phyloP scores from a whole-genome alignment of 2,113 vertebrate genomes.

The Gasterosteus nipponicus region DNA sequence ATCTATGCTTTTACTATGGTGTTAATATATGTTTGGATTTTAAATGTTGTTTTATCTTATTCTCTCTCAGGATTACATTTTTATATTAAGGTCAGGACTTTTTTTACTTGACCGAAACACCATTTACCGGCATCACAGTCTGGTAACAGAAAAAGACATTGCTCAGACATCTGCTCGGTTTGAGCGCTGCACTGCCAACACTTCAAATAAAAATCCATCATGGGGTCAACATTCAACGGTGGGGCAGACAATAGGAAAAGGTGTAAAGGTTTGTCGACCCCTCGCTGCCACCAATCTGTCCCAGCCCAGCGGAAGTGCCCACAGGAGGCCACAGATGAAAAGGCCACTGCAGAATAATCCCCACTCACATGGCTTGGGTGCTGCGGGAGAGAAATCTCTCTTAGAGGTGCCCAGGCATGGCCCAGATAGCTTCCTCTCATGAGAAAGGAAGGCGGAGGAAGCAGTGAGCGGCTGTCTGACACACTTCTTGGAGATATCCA shows the following conservation, averaged over 20 bases:
- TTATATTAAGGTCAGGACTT: too few relatives aligned
- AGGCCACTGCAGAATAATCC: conserved; percentile 39
- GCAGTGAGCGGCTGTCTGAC: background rate
- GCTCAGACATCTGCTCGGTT: background rate
- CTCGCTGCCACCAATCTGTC: conserved; percentile 23
- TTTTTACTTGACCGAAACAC: background rate
- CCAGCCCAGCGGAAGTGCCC: conserved; percentile 20
- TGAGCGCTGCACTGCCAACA: conserved; percentile 8
- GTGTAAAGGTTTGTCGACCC: conserved; percentile 30
- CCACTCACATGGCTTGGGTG: conserved; percentile 17
- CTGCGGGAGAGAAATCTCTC: conserved; percentile 20
- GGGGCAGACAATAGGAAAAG: conserved; percentile 28
- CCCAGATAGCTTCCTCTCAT: conserved; percentile 16
- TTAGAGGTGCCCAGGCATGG: conserved; percentile 24
- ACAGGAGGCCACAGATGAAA: conserved; percentile 40
- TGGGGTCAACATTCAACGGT: conserved; percentile 36
- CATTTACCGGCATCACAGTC: background rate
- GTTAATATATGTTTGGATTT: background rate
- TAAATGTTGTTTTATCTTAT: background rate
- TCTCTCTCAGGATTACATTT: background rate
- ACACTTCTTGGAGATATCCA: background rate
- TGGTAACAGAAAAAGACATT: background rate
- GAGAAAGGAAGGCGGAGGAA: background rate
- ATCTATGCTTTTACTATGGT: background rate
- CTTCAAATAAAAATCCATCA: conserved; percentile 31